Base-by-base conservation (phyloP, 2,888 invertebrate species). In the Kryphioiulus occultus region DNA sequence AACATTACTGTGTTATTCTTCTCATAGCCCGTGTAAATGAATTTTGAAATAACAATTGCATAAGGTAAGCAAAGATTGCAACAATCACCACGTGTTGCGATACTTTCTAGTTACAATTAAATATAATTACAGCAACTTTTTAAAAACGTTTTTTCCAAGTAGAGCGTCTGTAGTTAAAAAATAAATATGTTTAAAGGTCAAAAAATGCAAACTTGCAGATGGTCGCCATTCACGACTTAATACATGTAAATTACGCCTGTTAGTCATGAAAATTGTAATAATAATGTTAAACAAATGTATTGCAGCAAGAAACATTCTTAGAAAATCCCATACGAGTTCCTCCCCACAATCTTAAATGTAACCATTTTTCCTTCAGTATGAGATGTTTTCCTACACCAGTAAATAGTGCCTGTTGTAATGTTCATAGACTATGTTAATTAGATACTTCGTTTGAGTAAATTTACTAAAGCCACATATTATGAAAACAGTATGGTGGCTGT, bases 391-490 rank as follows among this genome's bases (percentile, higher is more conserved):
- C 26, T 78, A 78, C 0, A 78, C 30, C 78, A 78, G 78, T 30
- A 26, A 78, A 78, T 30, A 78, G 15, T 30, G 30, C 15, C 30
- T 9, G 15, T 10, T 17, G 3, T 78, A 5, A 17, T 30, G 17
- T 30, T 30, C 26, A 26, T 78, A 78, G 78, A 78, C 30, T 78
- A 78, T 32, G 78, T 78, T 78, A 78, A 78, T 78, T 78, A 32
- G 78, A 30, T 30, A 78, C 78, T 78, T 26, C 78, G 4, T 78
- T 32, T 30, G 78, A 30, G 30, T 4, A 12, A 17, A 17, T 78
- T 78, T 78, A 78, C 30, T 78, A 78, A 78, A 78, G 30, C 15
- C 17, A 30, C 30, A 78, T 26, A 78, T 15, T 30, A 30, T 15
- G 30, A 78, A 78, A 78, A 78, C 78, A 78, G 78, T 26, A 78